Conservation (phyloP, 2,888 invertebrate species). For the Nasonovia ribisnigri region DNA sequence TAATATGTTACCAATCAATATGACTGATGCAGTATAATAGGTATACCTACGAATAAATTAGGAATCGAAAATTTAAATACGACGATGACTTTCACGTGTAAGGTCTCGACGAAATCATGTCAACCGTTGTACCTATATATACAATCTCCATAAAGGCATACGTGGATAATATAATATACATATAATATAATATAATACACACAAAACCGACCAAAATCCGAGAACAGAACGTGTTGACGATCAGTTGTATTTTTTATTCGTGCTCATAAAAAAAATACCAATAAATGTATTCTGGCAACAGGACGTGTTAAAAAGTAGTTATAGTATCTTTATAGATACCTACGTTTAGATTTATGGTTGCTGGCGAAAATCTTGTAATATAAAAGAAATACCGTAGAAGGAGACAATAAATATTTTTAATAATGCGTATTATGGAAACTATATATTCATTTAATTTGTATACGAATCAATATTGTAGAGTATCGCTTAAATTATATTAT, state of each 20-base stretch:
- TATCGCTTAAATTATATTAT: background rate
- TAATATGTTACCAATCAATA: background rate
- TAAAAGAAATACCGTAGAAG: background rate
- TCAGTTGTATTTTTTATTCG: background rate
- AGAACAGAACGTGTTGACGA: background rate
- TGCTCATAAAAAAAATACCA: background rate
- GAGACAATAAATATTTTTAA: background rate
- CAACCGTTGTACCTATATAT: background rate
- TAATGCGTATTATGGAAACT: background rate
- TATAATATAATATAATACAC: too few relatives aligned
- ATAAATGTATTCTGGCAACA: background rate
- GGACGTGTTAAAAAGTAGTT: background rate
- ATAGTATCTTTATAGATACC: background rate
- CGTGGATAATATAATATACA: background rate
- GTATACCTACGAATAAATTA: background rate
- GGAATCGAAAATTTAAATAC: background rate
- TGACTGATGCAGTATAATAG: background rate
- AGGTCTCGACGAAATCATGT: background rate
- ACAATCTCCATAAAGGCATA: background rate
- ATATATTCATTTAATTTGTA: background rate
- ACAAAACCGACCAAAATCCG: background rate
- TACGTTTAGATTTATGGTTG: background rate
- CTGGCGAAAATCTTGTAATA: background rate
- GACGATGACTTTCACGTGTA: background rate
- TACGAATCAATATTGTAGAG: background rate